phyloP scores from a whole-genome alignment of 2,797 vertebrate species.

The Phalloptychus januarius region DNA sequence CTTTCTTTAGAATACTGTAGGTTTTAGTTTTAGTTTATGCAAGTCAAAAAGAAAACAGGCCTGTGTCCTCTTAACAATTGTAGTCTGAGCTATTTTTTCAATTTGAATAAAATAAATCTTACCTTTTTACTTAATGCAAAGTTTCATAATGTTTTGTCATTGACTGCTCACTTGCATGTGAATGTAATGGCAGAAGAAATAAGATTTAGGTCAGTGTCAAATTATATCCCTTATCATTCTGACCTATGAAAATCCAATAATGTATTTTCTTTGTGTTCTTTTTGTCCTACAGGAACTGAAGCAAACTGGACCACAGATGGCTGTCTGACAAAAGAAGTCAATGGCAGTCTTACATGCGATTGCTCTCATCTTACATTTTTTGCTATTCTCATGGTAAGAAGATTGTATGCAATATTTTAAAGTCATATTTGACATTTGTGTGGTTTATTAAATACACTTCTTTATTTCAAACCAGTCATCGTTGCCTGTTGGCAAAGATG shows the following conservation, averaged over 20 bases:
- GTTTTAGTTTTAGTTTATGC: neutral
- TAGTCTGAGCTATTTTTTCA: neutral
- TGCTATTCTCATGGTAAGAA: conserved; percentile 68
- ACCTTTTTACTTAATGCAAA: neutral
- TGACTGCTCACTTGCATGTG: neutral
- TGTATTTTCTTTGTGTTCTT: neutral
- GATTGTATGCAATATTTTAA: neutral
- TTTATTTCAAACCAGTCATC: conserved; percentile 34
- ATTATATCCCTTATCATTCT: neutral
- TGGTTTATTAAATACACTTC: neutral
- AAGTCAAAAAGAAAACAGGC: neutral
- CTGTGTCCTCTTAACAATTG: neutral
- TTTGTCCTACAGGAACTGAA: neutral
- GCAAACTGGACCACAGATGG: conserved; percentile 55
- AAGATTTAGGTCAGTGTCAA: neutral
- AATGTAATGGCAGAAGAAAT: neutral
- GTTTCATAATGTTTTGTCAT: neutral
- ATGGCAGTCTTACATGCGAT: conserved; percentile 43
- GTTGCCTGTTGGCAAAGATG: neutral
- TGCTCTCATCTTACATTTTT: conserved; percentile 74
- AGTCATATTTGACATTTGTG: neutral
- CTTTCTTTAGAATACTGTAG: neutral
- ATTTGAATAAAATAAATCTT: neutral
- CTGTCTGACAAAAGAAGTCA: conserved; percentile 30
- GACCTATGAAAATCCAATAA: neutral